These are phyloP conservation scores for Palloptera scutellata DNA, from an alignment of 2,888 invertebrate species.

Conservation along the genomic window DNA sequence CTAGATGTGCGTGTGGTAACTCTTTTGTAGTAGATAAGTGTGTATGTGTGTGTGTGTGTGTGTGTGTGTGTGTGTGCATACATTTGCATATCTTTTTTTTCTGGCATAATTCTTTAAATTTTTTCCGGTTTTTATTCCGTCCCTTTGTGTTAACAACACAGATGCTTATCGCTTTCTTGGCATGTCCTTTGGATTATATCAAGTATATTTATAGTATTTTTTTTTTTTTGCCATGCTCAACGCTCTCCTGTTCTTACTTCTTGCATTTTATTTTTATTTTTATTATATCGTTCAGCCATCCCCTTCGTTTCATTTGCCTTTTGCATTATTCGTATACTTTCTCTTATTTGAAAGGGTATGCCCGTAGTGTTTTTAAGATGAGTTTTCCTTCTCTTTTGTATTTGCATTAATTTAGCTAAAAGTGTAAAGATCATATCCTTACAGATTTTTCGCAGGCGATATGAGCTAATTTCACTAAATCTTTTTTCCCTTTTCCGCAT, in stretches of 20 bases:
- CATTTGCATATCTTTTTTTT: neutral
- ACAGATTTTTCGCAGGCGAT: constrained; percentile 20
- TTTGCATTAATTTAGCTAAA: constrained; percentile 26
- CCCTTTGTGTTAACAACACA: neutral
- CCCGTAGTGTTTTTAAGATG: neutral
- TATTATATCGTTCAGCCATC: neutral
- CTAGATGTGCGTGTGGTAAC: too few relatives aligned
- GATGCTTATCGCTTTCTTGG: neutral
- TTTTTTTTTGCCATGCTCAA: neutral
- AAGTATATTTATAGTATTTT: neutral
- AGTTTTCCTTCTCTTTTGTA: neutral
- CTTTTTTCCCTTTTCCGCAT: neutral
- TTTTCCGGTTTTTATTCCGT: neutral
- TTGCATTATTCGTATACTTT: neutral
- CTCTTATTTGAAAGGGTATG: neutral
- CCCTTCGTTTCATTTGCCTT: neutral
- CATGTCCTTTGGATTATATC: constrained; percentile 5
- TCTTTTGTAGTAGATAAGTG: neutral
- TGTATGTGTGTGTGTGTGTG: neutral
- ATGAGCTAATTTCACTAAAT: constrained; percentile 22
- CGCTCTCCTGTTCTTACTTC: too few relatives aligned
- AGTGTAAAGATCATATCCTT: constrained; percentile 22
- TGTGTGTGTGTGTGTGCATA: neutral
- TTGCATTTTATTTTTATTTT: too few relatives aligned
- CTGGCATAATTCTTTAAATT: neutral